Evolutionary conservation across 2,113 vertebrate genomes (phyloP), one percentile per base, ranked within the genome.

Genomic region (Pelecanoides urinatrix): DNA sequence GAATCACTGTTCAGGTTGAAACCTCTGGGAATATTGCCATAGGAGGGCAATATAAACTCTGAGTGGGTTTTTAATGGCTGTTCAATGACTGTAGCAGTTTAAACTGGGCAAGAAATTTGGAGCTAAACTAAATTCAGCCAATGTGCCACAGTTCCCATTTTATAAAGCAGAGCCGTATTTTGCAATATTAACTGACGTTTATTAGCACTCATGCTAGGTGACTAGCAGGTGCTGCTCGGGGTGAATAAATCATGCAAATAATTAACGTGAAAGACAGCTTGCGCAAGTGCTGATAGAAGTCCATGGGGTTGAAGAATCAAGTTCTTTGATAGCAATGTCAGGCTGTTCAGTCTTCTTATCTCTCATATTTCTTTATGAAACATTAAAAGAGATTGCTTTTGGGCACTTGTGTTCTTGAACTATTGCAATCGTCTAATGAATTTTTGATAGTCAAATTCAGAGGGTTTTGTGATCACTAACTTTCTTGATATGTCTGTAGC

Each of bases 321-420:
- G 77, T 91, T 85, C 84, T 92, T 89, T 95, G 95, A 95, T 90
- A 95, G 84, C 76, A 72, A 42, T 76, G 66, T 91, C 91, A 91
- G 55, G 53, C 77, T 91, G 45, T 76, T 96, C 76, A 77, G 91
- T 85, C 86, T 92, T 92, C 93, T 95, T 96, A 85, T 94, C 94
- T 94, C 81, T 90, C 58, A 30, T 88, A 93, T 89, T 97, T 91
- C 81, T 92, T 83, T 94, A 91, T 93, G 74, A 97, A 97, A 91
- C 78, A 75, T 92, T 96, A 80, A 82, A 96, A 87, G 74, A 90
- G 70, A 94, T 95, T 95, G 91, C 96, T 95, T 92, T 94, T 36
- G 89, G 94, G 91, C 93, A 92, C 95, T 92, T 95, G 90, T 95
- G 92, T 96, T 96, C 95, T 96, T 91, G 89, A 95, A 86, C 95